Base-by-base conservation (phyloP, 2,888 invertebrate species). In the Dorcus parallelipipedus region DNA sequence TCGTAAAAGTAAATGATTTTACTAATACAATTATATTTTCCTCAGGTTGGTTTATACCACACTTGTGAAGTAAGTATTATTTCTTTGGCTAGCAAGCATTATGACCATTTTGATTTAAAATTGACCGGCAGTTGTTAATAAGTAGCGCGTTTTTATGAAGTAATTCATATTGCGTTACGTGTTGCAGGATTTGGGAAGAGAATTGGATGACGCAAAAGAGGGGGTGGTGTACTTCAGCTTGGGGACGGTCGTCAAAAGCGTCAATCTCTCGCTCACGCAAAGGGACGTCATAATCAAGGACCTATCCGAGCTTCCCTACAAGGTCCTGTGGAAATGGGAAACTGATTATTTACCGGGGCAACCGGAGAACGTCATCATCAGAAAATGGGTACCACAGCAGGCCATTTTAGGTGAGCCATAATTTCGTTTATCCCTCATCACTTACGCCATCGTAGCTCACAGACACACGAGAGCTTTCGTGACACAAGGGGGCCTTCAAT, bases 221-320 rank as follows among this genome's bases (percentile, higher is more conserved):
- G 86, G 85, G 1, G 83, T 81, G 0, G 77, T 86, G 2, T 83
- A 83, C 59, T 81, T 85, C 61, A 84, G 82, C 64, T 81, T 87
- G 69, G 87, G 86, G 2, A 83, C 86, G 0, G 82, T 83, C 61
- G 76, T 85, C 0, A 78, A 80, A 54, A 83, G 83, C 61, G 76
- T 71, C 9, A 71, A 74, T 55, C 69, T 80, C 60, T 70, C 77
- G 4, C 64, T 69, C 33, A 66, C 69, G 17, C 66, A 73, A 8
- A 64, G 73, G 43, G 64, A 73, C 47, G 68, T 69, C 14, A 67
- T 81, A 2, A 65, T 78, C 9, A 65, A 71, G 26, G 73, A 75
- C 3, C 77, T 81, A 41, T 60, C 75, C 2, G 73, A 76, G 56
- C 56, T 80, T 41, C 77, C 78, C 3, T 78, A 78, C 53, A 75